Base-by-base conservation (phyloP, 2,113 vertebrate species). In the Brachyhypopomus occidentalis region DNA sequence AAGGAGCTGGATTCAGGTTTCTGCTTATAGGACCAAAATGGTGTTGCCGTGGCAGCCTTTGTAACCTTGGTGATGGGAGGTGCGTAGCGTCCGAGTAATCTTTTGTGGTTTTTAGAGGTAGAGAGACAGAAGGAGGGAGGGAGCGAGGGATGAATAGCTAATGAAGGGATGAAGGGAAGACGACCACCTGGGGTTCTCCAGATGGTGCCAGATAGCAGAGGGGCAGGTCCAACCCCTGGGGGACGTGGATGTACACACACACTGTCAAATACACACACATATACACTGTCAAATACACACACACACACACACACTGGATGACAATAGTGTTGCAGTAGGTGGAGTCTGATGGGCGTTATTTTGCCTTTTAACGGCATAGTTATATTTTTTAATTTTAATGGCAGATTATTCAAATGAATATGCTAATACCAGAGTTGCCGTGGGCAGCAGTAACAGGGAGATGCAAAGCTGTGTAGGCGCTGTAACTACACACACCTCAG, bases 161-260 rank as follows among this genome's bases (percentile, higher is more conserved):
- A 78, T 72, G 41, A 82, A 62, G 55, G 45, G 41, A 81, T 20
- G 34, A 41, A 3, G 1, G 14, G 12, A 59, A 59, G 55, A 38
- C 27, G 7, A 20, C 72, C 72, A 82, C 75, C 75, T 67, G 66
- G 63, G 71, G 60, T 41, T 82, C 66, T 41, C 34, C 75, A 83
- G 70, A 83, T 74, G 75, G 81, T 83, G 58, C 41, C 25, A 8
- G 20, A 12, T 16, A 25, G 27, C 22, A 17, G 5, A 9, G 8
- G 38, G 79, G 55, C n/a, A 30, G 27, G 27, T 56, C 38, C 48
- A 70, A 19, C 74, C 72, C 73, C 55, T 45, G 45, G n/a, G 66
- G 71, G 34, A n/a, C n/a, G n/a, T n/a, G n/a, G n/a, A n/a, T n/a
- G n/a, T n/a, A n/a, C n/a, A n/a, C n/a, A n/a, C n/a, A n/a, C n/a